A percentile compares a stretch with the other conserved stretches of the same genome.
phyloP scores from a whole-genome alignment of 2,113 vertebrate genomes.

The Hymenochirus boettgeri region DNA sequence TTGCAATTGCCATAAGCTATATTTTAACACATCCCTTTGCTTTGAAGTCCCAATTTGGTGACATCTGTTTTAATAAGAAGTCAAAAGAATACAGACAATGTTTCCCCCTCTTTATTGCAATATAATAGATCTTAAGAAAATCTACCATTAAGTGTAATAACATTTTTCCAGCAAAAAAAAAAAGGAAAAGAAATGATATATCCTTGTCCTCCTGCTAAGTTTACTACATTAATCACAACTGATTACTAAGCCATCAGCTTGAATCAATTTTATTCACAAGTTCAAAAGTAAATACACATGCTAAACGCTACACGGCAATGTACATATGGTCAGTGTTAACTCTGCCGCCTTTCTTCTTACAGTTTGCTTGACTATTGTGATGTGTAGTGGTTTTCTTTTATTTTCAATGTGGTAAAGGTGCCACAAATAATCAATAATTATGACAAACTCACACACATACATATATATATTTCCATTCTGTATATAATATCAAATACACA shows the following conservation, averaged over 20 bases:
- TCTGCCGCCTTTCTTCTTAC: too few relatives aligned
- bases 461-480: too few relatives aligned
- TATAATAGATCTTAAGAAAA: slow-evolving; percentile 47
- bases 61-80: slow-evolving; percentile 57
- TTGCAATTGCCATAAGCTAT: slow-evolving; percentile 33
- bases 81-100: slow-evolving; percentile 58
- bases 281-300: slow-evolving; percentile 84
- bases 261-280: slow-evolving; percentile 93
- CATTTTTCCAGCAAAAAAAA: slow-evolving; percentile 54
- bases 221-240: slow-evolving; percentile 85
- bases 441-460: too few relatives aligned
- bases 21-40: slow-evolving; percentile 47
- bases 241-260: slow-evolving; percentile 94
- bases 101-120: slow-evolving; percentile 42
- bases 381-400: too few relatives aligned
- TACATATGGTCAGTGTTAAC: slow-evolving; percentile 82
- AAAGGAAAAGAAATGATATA: slow-evolving; percentile 61
- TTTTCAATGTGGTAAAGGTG: too few relatives aligned
- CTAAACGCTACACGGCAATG: slow-evolving; percentile 78
- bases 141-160: slow-evolving; percentile 49
- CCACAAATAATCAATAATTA: too few relatives aligned
- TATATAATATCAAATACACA: too few relatives aligned
- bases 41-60: slow-evolving; percentile 49
- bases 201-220: slow-evolving; percentile 66
- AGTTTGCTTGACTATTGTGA: too few relatives aligned